Base-by-base conservation (phyloP, 2,797 vertebrate species). In the Cephalopachus bancanus region DNA sequence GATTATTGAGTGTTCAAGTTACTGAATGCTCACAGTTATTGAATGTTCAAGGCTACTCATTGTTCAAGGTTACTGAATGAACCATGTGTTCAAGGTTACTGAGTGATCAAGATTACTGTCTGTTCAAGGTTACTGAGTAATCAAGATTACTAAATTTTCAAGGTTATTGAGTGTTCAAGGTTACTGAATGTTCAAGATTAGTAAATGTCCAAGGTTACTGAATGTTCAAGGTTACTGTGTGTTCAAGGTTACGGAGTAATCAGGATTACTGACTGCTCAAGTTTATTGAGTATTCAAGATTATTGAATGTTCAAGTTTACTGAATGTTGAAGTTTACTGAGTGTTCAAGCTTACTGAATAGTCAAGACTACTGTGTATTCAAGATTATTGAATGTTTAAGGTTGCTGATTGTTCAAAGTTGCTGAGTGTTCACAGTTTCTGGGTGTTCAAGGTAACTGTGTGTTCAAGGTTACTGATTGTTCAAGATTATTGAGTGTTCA, bases 21-120 rank as follows among this genome's bases (percentile, higher is more conserved):
- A 79, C 44, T 44, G 44, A 44, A 44, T 44, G 5, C 44, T 44
- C 44, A 44, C 44, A 44, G 44, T 67, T 69, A 69, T 7, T 55
- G 51, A 55, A 1, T 28, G 24, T 28, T 5, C 14, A 69, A 2
- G 10, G 37, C 44, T 0, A 22, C 20, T 37, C 17, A 37, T 1
- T 20, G n/a, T 5, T 71, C 67, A 71, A 12, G n/a, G 64, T 69
- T 9, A 71, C 33, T 59, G 86, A 60, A 53, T 1, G 3, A 44
- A 44, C 44, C 44, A 5, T 44, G 37, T 1, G 4, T 4, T 37
- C n/a, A 69, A 33, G 65, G 20, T 72, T 1, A 24, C 71, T 44
- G 44, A 44, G 44, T 44, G 44, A 44, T 44, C 5, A 44, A 44
- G 44, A 44, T 4, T 44, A 44, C 44, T 44, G 44, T 44, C 3